phyloP scores from a whole-genome alignment of 2,113 vertebrate genomes.

The Anseranas semipalmata region DNA sequence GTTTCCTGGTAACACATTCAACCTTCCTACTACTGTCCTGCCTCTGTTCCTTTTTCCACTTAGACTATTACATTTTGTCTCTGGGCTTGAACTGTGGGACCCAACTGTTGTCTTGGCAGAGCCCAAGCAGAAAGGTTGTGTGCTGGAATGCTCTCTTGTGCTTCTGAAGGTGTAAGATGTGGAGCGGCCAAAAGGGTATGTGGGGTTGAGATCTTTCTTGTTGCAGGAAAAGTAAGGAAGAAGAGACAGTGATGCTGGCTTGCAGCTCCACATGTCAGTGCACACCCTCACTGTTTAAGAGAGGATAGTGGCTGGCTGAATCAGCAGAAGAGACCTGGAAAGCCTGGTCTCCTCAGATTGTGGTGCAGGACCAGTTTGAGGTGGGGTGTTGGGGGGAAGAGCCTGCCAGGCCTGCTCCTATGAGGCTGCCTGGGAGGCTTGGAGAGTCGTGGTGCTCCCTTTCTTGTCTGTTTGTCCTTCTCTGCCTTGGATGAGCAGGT shows the following conservation, averaged over 20 bases:
- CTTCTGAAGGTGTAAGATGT: background rate
- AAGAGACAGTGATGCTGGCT: background rate
- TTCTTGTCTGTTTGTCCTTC: background rate
- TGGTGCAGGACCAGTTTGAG: background rate
- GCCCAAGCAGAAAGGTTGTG: background rate
- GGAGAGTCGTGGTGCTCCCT: background rate
- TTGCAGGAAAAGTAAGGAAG: background rate
- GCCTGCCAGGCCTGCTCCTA: background rate
- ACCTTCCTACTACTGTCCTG: background rate
- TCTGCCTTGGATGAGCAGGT: background rate
- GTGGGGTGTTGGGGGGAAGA: background rate
- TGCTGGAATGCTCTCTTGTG: background rate
- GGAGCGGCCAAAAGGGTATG: background rate
- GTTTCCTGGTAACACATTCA: background rate
- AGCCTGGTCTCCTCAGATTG: background rate
- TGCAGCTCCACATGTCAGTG: background rate
- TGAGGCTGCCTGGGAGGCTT: background rate
- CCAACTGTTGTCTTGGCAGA: background rate
- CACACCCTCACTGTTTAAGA: background rate
- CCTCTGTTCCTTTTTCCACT: background rate
- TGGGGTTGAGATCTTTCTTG: background rate
- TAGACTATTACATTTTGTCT: background rate
- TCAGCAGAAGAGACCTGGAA: background rate
- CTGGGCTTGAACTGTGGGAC: background rate
- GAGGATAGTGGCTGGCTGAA: background rate